phyloP scores from a whole-genome alignment of 2,888 invertebrate genomes.

The Tribolium freemani region DNA sequence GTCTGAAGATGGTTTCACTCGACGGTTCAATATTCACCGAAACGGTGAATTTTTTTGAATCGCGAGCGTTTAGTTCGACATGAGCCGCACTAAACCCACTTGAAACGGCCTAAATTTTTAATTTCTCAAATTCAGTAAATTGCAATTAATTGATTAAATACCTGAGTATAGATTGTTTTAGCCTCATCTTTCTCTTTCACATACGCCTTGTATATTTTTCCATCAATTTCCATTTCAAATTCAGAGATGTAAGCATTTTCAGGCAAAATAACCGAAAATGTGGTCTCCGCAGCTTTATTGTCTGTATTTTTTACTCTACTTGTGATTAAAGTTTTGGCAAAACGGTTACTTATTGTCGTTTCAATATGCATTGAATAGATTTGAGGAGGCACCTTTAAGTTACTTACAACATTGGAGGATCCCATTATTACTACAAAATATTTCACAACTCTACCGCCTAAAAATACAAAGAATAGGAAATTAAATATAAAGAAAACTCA shows the following conservation, averaged over 20 bases:
- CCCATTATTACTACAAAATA: too few relatives aligned
- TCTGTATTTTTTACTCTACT: constrained; percentile 75
- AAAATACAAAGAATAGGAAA: too few relatives aligned
- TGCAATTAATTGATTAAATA: background rate
- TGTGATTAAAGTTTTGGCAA: constrained; percentile 75
- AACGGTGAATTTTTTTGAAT: constrained; percentile 79
- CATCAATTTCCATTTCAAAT: constrained; percentile 75
- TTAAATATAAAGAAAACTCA: too few relatives aligned
- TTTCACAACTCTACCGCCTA: too few relatives aligned
- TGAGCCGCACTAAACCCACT: constrained; percentile 76
- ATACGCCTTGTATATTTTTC: constrained; percentile 73
- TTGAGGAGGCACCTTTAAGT: constrained; percentile 50
- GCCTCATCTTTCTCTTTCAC: constrained; percentile 76
- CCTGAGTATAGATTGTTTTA: constrained; percentile 62
- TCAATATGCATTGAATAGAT: constrained; percentile 73
- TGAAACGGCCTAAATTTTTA: constrained; percentile 65
- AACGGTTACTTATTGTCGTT: constrained; percentile 74
- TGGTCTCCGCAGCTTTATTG: constrained; percentile 71
- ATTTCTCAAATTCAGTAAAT: too few relatives aligned
- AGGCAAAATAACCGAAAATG: constrained; percentile 75
- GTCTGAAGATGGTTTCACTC: constrained; percentile 76
- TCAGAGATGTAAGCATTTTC: constrained; percentile 78
- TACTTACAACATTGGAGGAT: too few relatives aligned
- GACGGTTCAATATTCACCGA: constrained; percentile 77
- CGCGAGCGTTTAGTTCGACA: constrained; percentile 75